Conservation (phyloP, 2,797 vertebrate genomes). For the Rhincodon typus region DNA sequence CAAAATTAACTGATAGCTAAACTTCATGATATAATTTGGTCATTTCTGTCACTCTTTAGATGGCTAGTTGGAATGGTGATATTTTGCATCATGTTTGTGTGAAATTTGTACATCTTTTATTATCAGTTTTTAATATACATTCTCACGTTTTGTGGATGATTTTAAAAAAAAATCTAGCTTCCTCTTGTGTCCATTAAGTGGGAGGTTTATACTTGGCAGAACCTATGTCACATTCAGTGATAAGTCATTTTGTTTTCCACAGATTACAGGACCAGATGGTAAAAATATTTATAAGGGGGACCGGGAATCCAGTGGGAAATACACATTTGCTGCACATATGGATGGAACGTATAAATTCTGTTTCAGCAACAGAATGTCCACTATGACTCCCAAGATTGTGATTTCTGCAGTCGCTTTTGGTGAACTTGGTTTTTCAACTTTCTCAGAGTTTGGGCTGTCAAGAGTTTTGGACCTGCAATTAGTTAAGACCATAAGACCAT, state of each 20-base stretch:
- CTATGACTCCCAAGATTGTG: slow-evolving; percentile 98
- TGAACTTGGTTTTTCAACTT: too few relatives aligned
- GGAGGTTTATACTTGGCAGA: neutral
- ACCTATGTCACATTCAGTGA: neutral
- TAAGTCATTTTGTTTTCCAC: slow-evolving; percentile 37
- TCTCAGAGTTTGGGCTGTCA: too few relatives aligned
- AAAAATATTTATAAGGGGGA: slow-evolving; percentile 96
- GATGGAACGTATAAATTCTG: slow-evolving; percentile 96
- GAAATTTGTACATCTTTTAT: neutral
- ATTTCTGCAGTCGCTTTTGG: slow-evolving; percentile 99
- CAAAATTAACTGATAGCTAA: neutral
- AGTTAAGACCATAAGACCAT: too few relatives aligned
- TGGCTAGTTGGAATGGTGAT: neutral
- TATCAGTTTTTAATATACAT: neutral
- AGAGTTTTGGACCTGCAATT: too few relatives aligned
- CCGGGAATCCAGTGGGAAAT: slow-evolving; percentile 92
- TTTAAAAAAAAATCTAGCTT: neutral
- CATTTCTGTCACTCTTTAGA: neutral
- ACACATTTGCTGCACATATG: slow-evolving; percentile 96
- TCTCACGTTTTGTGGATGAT: neutral
- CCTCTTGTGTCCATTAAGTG: neutral
- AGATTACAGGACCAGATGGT: slow-evolving; percentile 95
- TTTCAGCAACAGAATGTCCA: slow-evolving; percentile 99
- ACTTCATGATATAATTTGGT: neutral
- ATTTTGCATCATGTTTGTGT: neutral